Evolutionary conservation across 2,888 invertebrate species (phyloP), one percentile per base, ranked within the genome.

Genomic region (Aspidiotus destructor): DNA sequence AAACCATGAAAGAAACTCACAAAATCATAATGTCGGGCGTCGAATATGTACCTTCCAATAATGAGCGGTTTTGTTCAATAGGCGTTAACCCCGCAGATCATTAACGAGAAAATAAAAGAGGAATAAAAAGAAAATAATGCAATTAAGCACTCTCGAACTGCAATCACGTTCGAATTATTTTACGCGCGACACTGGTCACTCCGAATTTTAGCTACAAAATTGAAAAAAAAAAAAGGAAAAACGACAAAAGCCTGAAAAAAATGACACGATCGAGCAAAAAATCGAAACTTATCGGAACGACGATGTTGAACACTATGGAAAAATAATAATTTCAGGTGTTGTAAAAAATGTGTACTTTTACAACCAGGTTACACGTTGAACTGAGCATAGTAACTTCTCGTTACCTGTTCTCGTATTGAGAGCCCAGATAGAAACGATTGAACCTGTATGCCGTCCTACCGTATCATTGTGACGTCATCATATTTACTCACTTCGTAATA

Each of bases 361-460:
- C 57, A 44, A 55, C 42, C 57, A 42, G 44, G 48, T 67, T 44
- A 57, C 60, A 60, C 67, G 67, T 58, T 67, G 58, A 58, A 60
- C 67, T 48, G 60, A 44, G 44, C 44, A 67, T 52, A 41, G 60
- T 60, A 48, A 44, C 58, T 60, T 67, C 58, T 60, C 67, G 67
- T 67, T 67, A 67, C 67, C 60, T 67, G 60, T 67, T 65, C 67
- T 40, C 48, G 67, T 58, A 60, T 58, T 44, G 41, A 60, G 67
- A 67, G 57, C 60, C 67, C 67, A 67, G 67, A 67, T 67, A 16
- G 60, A 17, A 67, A 57, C 67, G 58, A 58, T 41, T 67, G 52
- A 67, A 67, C 67, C 67, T 67, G 67, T 67, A 28, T 28, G 28
- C 28, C 28, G 28, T 28, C 28, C 28, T 28, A 58, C 40, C 58